Evolutionary conservation across 2,888 invertebrate species (phyloP), one percentile per base, ranked within the genome.

Genomic region (Lamellibrachia satsuma): DNA sequence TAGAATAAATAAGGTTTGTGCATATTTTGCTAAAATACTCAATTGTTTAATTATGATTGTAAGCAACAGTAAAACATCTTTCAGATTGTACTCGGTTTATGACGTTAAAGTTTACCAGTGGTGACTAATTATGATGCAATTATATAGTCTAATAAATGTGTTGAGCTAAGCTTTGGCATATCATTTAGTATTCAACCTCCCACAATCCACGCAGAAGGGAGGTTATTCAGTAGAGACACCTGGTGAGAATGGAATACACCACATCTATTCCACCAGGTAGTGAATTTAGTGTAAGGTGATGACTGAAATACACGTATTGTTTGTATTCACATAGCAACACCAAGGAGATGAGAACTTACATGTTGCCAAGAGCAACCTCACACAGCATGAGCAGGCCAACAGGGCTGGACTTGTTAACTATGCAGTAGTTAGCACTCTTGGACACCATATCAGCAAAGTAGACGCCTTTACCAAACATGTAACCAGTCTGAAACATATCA

Each of bases 401-500:
- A 0, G 98, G 97, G 96, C 97, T 98, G 52, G 96, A 95, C 15
- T 97, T 97, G 94, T 97, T 97, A 2, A 99, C 98, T 96, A 97
- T 97, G 97, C 99, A 99, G 96, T 99, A 99, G 97, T 99, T 99
- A 9, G 99, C 99, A 0, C 99, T 99, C 96, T 99, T 99, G 8
- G 99, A 98, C 1, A 99, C 99, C 99, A 99, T 99, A 96, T 99
- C 99, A 11, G 99, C 99, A 97, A 99, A 99, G 97, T 99, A 99
- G 93, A 97, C 95, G 92, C 99, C 99, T 97, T 99, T 99, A 93
- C 99, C 99, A 97, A 99, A 99, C 99, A 99, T 99, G 96, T 97
- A 97, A 57, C 97, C 97, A 94, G 97, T 97, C 96, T 97, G 94
- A 52, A n/a, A 60, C 39, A 60, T 91, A 92, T 15, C 27, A 52